Evolutionary conservation across 2,888 invertebrate genomes (phyloP).

Genomic region (Schizaphis graminum): DNA sequence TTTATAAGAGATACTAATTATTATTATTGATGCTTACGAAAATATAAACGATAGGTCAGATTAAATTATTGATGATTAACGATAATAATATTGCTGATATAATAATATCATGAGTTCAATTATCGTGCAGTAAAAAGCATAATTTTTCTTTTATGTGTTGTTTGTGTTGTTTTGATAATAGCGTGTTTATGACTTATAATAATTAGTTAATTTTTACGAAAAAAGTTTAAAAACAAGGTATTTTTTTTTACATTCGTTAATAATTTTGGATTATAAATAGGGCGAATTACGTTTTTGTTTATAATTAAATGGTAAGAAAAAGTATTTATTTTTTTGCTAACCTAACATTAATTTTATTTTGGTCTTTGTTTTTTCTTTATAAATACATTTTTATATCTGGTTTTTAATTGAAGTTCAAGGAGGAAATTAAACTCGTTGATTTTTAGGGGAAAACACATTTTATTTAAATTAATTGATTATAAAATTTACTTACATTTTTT

Average conservation of each 20-base stretch:
- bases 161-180: neutral
- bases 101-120: neutral
- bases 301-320: neutral
- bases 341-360: neutral
- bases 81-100: neutral
- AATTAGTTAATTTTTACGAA: neutral
- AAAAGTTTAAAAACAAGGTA: neutral
- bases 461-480: neutral
- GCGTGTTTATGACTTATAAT: slow-evolving; percentile 4
- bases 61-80: neutral
- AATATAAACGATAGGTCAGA: neutral
- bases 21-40: neutral
- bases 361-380: neutral
- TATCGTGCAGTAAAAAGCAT: neutral
- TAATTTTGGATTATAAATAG: neutral
- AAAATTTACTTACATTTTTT: neutral
- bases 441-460: neutral
- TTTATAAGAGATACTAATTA: neutral
- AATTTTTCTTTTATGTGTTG: neutral
- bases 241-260: neutral
- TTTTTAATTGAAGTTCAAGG: neutral
- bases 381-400: neutral
- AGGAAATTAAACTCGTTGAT: neutral
- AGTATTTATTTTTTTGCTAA: neutral
- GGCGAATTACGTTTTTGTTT: neutral